Percentiles rank a stretch among this genome's conserved stretches.
Conservation (phyloP, 2,888 invertebrate species). For the Venustoraphidia nigricollis region DNA sequence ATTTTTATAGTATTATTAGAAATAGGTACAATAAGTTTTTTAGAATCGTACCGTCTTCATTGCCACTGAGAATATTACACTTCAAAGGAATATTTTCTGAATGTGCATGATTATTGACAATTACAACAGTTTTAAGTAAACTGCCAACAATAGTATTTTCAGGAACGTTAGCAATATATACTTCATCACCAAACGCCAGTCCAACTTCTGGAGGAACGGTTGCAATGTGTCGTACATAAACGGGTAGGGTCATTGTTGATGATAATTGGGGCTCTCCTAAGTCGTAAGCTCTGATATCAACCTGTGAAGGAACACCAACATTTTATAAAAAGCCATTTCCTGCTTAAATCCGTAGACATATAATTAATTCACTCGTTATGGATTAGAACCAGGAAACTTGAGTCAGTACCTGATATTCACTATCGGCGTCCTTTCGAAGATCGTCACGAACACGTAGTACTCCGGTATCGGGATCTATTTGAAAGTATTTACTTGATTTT, state of each 20-base stretch:
- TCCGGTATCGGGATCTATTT: constrained; percentile 73
- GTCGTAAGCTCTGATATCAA: constrained; percentile 75
- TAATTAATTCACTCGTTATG: not conserved
- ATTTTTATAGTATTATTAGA: not conserved
- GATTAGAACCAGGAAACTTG: constrained; percentile 4
- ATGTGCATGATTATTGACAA: constrained; percentile 56
- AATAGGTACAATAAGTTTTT: not conserved
- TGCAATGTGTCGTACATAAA: constrained; percentile 70
- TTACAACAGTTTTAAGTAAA: constrained; percentile 51
- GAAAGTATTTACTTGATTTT: constrained; percentile 72
- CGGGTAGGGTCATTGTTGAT: constrained; percentile 63
- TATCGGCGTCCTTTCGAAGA: constrained; percentile 68
- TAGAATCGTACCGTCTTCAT: constrained; percentile 44
- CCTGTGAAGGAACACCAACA: constrained; percentile 28
- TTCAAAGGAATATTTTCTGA: constrained; percentile 55
- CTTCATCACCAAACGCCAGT: constrained; percentile 74
- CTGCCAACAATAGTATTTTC: constrained; percentile 59
- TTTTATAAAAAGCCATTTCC: not conserved
- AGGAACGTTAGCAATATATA: constrained; percentile 66
- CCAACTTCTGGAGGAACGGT: constrained; percentile 49
- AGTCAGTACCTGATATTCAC: constrained; percentile 59
- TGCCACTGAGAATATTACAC: constrained; percentile 64
- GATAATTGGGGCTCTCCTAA: constrained; percentile 73
- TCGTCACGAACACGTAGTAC: constrained; percentile 68
- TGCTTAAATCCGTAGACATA: not conserved